Percentiles rank a stretch among this genome's conserved stretches.
These are phyloP conservation scores for Dione vanillae DNA, from an alignment of 2,888 invertebrate genomes.

Conservation along the genomic window DNA sequence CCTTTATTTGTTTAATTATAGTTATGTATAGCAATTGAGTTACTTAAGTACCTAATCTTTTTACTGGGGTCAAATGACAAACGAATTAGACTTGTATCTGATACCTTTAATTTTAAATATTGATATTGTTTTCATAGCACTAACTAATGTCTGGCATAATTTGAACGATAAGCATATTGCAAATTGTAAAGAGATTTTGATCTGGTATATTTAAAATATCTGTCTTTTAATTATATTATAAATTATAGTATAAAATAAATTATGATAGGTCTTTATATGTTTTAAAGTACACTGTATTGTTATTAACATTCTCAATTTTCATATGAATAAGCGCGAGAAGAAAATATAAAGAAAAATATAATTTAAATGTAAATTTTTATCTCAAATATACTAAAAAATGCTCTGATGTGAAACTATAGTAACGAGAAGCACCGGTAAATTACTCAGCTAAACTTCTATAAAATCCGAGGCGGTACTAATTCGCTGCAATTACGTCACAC, in stretches of 20 bases:
- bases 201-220: not conserved
- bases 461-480: slow-evolving; percentile 61
- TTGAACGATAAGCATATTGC: too few species aligned
- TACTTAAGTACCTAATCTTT: too few species aligned
- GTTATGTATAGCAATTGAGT: too few species aligned
- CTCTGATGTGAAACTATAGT: slow-evolving; percentile 23
- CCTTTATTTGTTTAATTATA: too few species aligned
- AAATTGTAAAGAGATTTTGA: too few species aligned
- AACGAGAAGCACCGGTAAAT: slow-evolving; percentile 34
- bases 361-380: slow-evolving; percentile 4
- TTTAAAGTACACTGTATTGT: not conserved
- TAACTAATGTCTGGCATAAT: not conserved
- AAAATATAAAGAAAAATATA: not conserved
- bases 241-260: too few species aligned
- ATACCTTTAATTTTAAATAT: not conserved
- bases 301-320: not conserved
- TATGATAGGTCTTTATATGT: too few species aligned
- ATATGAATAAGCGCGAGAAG: not conserved
- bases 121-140: not conserved
- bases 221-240: too few species aligned
- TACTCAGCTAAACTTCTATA: slow-evolving; percentile 48
- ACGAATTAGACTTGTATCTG: not conserved
- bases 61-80: too few species aligned
- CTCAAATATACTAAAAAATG: not conserved
- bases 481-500: slow-evolving; percentile 70